phyloP scores from a whole-genome alignment of 1,140 invertebrate species.

The Stenopsyche tienmushanensis region DNA sequence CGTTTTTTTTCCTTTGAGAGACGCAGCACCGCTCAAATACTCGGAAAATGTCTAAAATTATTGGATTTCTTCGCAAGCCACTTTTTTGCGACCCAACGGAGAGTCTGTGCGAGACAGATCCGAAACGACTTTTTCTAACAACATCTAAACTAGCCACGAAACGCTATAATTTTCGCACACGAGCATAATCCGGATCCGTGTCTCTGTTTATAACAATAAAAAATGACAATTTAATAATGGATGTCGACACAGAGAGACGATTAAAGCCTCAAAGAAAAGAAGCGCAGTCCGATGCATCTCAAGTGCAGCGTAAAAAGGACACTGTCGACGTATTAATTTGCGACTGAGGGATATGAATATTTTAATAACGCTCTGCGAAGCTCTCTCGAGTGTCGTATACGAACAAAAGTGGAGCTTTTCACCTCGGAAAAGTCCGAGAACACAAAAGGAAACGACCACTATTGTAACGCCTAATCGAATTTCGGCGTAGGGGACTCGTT shows the following conservation, averaged over 20 bases:
- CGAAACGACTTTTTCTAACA: slow-evolving; percentile 7
- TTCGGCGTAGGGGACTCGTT: too few species aligned
- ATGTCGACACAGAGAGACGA: background rate
- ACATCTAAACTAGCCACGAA: background rate
- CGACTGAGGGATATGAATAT: background rate
- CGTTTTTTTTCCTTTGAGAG: background rate
- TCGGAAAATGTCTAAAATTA: slow-evolving; percentile 25
- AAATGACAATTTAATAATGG: background rate
- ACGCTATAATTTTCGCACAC: background rate
- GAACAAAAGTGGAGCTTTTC: too few species aligned
- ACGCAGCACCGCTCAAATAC: slow-evolving; percentile 4
- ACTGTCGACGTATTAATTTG: background rate
- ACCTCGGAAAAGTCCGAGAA: too few species aligned
- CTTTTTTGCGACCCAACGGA: slow-evolving; percentile 4
- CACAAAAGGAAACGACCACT: too few species aligned
- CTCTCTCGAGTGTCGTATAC: too few species aligned
- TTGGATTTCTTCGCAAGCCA: slow-evolving; percentile 15
- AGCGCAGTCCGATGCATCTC: too few species aligned
- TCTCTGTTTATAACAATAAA: background rate
- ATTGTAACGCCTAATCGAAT: too few species aligned
- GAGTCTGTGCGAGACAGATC: background rate
- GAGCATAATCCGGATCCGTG: background rate
- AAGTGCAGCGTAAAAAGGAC: too few species aligned
- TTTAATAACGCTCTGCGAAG: background rate
- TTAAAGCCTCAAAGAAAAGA: too few species aligned